phyloP scores from a whole-genome alignment of 2,113 vertebrate genomes.

The Atractosteus spatula region DNA sequence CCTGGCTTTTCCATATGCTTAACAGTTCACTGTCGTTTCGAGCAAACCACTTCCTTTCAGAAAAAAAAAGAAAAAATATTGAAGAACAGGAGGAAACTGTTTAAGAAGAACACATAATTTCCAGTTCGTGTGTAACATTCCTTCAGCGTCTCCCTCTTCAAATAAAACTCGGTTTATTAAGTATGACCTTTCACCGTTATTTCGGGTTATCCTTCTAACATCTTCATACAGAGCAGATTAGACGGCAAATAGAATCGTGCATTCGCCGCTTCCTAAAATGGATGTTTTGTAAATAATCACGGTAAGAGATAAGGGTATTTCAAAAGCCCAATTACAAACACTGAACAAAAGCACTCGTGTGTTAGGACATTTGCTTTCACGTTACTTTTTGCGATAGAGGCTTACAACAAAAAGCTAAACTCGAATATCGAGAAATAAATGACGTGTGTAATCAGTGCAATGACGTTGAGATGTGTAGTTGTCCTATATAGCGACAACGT shows the following conservation, averaged over 20 bases:
- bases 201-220: not conserved
- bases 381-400: too few relatives aligned
- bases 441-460: too few relatives aligned
- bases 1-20: not conserved
- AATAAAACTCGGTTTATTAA: slow-evolving; percentile 28
- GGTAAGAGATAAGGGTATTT: slow-evolving; percentile 49
- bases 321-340: slow-evolving; percentile 38
- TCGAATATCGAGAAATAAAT: too few relatives aligned
- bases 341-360: too few relatives aligned
- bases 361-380: too few relatives aligned
- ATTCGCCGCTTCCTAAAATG: slow-evolving; percentile 51
- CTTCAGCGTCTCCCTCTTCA: slow-evolving; percentile 16
- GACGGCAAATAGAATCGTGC: slow-evolving; percentile 32
- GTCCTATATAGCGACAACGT: too few relatives aligned
- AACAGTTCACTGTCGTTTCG: not conserved
- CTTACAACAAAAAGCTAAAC: too few relatives aligned
- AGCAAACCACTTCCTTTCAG: too few relatives aligned
- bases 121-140: not conserved
- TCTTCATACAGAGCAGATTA: slow-evolving; percentile 19
- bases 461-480: too few relatives aligned
- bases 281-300: slow-evolving; percentile 61
- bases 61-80: too few relatives aligned
- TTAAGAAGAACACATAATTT: not conserved
- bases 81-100: too few relatives aligned
- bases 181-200: slow-evolving; percentile 4